phyloP scores from a whole-genome alignment of 92 coral and sea anemone genomes.

The Porites lobata region DNA sequence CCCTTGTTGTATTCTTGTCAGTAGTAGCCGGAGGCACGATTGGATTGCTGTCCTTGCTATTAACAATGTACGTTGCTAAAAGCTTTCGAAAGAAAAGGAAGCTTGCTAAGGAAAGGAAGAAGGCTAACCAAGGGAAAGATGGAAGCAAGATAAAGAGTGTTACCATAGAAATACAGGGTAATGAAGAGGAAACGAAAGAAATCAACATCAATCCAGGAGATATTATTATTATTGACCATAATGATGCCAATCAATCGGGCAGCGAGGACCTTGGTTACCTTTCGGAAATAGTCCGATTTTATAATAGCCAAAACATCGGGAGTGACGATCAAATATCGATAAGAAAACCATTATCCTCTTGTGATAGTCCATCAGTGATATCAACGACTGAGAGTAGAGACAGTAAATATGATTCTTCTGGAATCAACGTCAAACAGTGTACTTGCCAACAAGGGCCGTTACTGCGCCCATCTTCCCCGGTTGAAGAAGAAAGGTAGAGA shows the following conservation, averaged over 20 bases:
- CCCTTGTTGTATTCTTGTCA: constrained; percentile 79
- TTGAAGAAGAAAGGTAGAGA: background rate
- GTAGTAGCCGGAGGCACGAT: constrained; percentile 85
- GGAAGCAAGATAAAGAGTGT: constrained; percentile 70
- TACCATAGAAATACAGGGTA: constrained; percentile 87
- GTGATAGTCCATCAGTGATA: constrained; percentile 80
- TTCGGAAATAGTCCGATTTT: constrained; percentile 88
- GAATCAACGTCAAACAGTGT: constrained; percentile 34
- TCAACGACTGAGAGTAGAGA: constrained; percentile 81
- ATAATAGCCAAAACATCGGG: constrained; percentile 80
- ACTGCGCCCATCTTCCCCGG: constrained; percentile 24
- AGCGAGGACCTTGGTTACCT: constrained; percentile 92
- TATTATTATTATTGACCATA: constrained; percentile 86
- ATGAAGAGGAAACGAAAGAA: constrained; percentile 76
- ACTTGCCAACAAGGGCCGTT: constrained; percentile 30
- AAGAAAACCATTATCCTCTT: constrained; percentile 74
- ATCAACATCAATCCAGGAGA: constrained; percentile 90
- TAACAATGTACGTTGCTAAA: constrained; percentile 53
- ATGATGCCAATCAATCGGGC: constrained; percentile 76
- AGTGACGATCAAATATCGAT: constrained; percentile 79
- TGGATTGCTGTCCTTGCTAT: constrained; percentile 56
- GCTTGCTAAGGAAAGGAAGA: constrained; percentile 27
- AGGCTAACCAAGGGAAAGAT: constrained; percentile 35
- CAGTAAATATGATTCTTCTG: constrained; percentile 44
- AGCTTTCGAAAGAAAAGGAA: constrained; percentile 64